phyloP scores from a whole-genome alignment of 1,140 invertebrate species.

The Helicoverpa armigera region DNA sequence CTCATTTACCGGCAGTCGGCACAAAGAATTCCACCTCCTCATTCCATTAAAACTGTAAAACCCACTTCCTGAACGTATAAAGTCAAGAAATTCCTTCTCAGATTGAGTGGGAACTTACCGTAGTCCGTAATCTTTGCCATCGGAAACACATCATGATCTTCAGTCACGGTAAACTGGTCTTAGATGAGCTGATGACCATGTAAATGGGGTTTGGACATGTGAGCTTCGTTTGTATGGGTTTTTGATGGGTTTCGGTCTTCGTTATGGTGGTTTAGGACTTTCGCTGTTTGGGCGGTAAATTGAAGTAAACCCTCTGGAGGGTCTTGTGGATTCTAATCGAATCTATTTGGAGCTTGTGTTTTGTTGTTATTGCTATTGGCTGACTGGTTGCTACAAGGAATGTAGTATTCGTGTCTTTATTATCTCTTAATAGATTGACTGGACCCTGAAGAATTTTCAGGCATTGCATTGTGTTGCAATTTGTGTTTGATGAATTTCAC shows the following conservation, averaged over 20 bases:
- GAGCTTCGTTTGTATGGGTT: neutral
- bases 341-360: neutral
- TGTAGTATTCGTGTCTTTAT: too few relatives aligned
- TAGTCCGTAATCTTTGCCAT: slow-evolving; percentile 4
- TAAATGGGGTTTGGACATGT: slow-evolving; percentile 19
- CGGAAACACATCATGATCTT: neutral
- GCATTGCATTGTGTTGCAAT: too few relatives aligned
- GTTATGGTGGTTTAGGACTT: neutral
- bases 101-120: slow-evolving; percentile 8
- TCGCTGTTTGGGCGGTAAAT: neutral
- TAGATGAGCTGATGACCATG: neutral
- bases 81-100: slow-evolving; percentile 8
- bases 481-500: too few relatives aligned
- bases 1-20: neutral
- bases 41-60: slow-evolving; percentile 1
- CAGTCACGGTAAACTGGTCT: neutral
- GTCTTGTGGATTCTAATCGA: neutral
- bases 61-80: neutral
- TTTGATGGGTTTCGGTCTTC: neutral
- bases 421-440: too few relatives aligned
- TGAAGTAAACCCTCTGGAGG: neutral
- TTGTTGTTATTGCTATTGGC: too few relatives aligned
- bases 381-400: too few relatives aligned
- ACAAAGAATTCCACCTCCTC: neutral
- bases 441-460: too few relatives aligned